Base-by-base conservation (phyloP, 2,113 vertebrate species). In the Ptilorrhoa leucosticta region DNA sequence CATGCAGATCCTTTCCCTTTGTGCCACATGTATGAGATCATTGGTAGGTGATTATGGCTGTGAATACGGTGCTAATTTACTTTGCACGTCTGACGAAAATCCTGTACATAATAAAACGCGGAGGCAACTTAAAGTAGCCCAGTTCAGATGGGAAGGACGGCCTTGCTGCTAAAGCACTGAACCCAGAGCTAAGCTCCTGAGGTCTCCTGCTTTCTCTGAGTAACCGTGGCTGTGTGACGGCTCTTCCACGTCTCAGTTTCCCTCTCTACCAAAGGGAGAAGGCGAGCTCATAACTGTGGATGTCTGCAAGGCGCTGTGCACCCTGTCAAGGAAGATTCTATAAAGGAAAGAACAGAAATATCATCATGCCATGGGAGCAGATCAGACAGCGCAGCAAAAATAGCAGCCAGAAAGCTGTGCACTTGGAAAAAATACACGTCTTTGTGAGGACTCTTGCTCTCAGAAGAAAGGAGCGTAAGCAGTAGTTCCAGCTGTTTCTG, bases 21-120 rank as follows among this genome's bases (percentile, higher is more conserved):
- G 97, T 98, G 94, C 90, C 95, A 93, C 96, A 95, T 84, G 93
- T 96, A 97, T 97, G 96, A 98, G 95, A 96, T 98, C 97, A 97
- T 98, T 97, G 97, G 96, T 95, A 94, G 96, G 90, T 94, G 95
- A 97, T 97, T 97, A 95, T 83, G 87, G 88, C 82, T 97, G 56
- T 97, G 97, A 98, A 98, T 98, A 94, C 27, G 21, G 89, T 76
- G 90, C 97, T 98, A 98, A 98, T 97, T 98, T 97, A 97, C 97
- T 97, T 97, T 97, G 93, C 90, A 94, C 88, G 96, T 89, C 93
- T 92, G 96, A 98, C 97, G 97, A 98, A 98, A 98, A 94, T 96
- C 79, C 91, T 96, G 75, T 83, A 95, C 96, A 96, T 94, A 97
- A 90, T 96, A 93, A 97, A 96, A 86, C 61, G 8, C 13, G 22